Percentiles rank a stretch among this genome's conserved stretches.
Evolutionary conservation across 2,113 vertebrate genomes (phyloP).

Genomic region (Myotis yumanensis): DNA sequence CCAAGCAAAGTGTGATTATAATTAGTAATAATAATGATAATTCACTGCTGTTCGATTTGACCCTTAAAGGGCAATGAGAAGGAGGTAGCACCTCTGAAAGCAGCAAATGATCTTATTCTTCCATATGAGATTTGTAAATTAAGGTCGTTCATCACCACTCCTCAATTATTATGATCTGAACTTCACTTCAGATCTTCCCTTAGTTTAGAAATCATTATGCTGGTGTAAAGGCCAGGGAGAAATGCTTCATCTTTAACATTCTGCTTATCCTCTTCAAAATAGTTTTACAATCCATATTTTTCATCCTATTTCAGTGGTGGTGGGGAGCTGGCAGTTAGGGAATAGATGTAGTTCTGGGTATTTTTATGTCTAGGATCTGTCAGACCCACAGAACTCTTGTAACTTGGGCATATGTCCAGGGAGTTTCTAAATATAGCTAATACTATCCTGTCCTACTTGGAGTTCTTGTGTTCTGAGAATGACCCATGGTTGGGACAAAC

Average conservation of each 20-base stretch:
- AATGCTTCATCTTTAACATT: constrained; percentile 19
- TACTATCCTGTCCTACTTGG: background rate
- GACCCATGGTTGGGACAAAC: background rate
- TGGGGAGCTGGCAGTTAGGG: background rate
- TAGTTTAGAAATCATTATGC: constrained; percentile 38
- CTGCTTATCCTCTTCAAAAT: background rate
- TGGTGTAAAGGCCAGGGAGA: background rate
- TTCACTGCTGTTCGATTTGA: background rate
- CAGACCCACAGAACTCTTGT: background rate
- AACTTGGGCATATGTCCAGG: background rate
- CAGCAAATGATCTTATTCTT: background rate
- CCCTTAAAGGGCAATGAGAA: background rate
- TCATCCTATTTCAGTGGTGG: background rate
- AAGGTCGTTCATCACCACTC: background rate
- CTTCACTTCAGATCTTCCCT: constrained; percentile 24
- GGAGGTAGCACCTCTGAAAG: background rate
- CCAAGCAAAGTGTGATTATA: background rate
- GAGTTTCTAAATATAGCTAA: background rate
- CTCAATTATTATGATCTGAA: constrained; percentile 27
- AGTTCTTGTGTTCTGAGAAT: background rate
- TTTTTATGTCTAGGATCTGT: background rate
- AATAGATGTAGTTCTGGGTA: background rate
- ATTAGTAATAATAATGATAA: background rate
- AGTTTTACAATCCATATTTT: background rate
- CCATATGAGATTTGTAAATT: background rate